Evolutionary conservation across 2,888 invertebrate genomes (phyloP).

Genomic region (Acanthosepion esculentum): DNA sequence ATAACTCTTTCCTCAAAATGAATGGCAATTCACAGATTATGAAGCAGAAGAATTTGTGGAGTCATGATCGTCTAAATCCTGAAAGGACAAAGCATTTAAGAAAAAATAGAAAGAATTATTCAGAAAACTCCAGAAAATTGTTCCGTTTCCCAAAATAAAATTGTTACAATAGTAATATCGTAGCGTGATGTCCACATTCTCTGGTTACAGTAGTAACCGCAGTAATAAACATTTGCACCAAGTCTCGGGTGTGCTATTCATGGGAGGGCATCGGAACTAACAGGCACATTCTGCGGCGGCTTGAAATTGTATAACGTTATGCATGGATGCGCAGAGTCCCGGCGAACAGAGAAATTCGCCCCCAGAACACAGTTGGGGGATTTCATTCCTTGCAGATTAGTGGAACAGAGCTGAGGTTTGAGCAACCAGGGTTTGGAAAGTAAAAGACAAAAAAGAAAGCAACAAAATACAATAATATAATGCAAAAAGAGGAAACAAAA

Average conservation of each 20-base stretch:
- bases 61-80: no score
- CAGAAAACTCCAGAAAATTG: neutral
- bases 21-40: no score
- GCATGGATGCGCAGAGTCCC: neutral
- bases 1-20: no score
- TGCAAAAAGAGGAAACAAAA: neutral
- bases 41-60: no score
- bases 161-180: neutral
- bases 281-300: neutral
- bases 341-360: constrained; percentile 6
- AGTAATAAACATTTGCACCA: neutral
- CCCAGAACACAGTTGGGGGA: neutral
- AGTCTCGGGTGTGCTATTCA: neutral
- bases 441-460: neutral
- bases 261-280: neutral
- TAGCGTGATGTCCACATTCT: neutral
- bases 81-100: no score
- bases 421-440: neutral
- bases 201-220: neutral
- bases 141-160: neutral
- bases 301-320: neutral
- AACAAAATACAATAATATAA: neutral
- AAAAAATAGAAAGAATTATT: neutral
- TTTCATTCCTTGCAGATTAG: neutral
- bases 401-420: neutral